These are phyloP conservation scores for Bombus picipes DNA, from an alignment of 1,140 invertebrate species.

Conservation along the genomic window DNA sequence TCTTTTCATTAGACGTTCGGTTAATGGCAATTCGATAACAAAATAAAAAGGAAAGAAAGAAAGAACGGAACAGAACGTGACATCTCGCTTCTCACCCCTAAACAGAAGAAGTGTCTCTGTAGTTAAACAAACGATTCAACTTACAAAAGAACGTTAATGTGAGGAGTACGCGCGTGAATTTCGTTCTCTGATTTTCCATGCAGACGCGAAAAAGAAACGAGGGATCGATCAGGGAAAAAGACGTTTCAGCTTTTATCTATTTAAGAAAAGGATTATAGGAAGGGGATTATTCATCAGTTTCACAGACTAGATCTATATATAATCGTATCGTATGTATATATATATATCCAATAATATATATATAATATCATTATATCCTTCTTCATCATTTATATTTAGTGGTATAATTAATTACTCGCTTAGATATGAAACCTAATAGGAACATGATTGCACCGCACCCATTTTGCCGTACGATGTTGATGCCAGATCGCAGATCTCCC, in stretches of 20 bases:
- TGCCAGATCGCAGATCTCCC: constrained; percentile 48
- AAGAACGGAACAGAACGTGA: neutral
- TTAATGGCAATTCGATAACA: neutral
- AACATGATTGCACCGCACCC: constrained; percentile 81
- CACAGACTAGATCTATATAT: constrained; percentile 79
- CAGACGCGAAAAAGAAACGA: neutral
- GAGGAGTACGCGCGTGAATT: neutral
- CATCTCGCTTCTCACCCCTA: neutral
- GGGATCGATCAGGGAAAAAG: constrained; percentile 5
- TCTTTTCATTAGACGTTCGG: neutral
- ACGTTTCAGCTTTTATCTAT: constrained; percentile 29
- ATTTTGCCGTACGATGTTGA: constrained; percentile 67
- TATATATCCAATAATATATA: constrained; percentile 80
- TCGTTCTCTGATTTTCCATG: neutral
- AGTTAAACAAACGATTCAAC: neutral
- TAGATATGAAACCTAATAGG: constrained; percentile 83
- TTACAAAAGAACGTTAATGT: neutral
- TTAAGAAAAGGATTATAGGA: constrained; percentile 34
- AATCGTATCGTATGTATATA: constrained; percentile 76
- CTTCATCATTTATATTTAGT: constrained; percentile 83
- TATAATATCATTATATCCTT: constrained; percentile 82
- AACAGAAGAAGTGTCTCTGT: neutral
- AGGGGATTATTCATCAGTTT: constrained; percentile 65
- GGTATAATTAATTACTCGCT: constrained; percentile 83
- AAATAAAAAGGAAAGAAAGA: neutral